Percentiles rank a stretch among this genome's conserved stretches.
phyloP scores from a whole-genome alignment of 2,113 vertebrate species.

The Herpailurus yagouaroundi region DNA sequence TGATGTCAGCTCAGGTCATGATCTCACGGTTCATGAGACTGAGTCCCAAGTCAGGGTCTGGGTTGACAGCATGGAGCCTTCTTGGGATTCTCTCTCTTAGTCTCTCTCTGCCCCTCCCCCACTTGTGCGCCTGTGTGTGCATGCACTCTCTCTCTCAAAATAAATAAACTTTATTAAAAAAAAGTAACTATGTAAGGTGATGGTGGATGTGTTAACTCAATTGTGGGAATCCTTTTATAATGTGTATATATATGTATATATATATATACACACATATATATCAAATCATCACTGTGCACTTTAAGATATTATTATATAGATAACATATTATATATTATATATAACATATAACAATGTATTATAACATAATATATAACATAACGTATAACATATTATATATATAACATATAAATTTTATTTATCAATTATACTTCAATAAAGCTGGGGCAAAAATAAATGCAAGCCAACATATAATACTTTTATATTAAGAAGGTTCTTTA shows the following conservation, averaged over 20 bases:
- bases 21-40: no score
- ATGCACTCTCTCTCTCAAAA: no score
- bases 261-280: accelerated
- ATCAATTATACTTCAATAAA: background rate
- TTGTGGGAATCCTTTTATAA: background rate
- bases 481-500: background rate
- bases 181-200: no score
- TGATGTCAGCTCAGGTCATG: no score
- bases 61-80: no score
- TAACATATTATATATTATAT: background rate
- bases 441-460: background rate
- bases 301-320: background rate
- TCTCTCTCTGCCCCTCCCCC: no score
- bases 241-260: background rate
- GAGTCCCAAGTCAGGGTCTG: no score
- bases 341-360: background rate
- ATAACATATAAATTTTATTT: background rate
- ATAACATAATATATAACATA: background rate
- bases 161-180: no score
- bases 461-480: background rate
- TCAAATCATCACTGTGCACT: background rate
- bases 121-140: no score
- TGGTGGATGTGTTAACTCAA: background rate
- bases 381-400: background rate
- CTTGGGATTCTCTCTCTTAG: no score